Percentiles rank a stretch among this genome's conserved stretches.
Conservation (phyloP, 2,888 invertebrate genomes). For the Ernsta delagoae region DNA sequence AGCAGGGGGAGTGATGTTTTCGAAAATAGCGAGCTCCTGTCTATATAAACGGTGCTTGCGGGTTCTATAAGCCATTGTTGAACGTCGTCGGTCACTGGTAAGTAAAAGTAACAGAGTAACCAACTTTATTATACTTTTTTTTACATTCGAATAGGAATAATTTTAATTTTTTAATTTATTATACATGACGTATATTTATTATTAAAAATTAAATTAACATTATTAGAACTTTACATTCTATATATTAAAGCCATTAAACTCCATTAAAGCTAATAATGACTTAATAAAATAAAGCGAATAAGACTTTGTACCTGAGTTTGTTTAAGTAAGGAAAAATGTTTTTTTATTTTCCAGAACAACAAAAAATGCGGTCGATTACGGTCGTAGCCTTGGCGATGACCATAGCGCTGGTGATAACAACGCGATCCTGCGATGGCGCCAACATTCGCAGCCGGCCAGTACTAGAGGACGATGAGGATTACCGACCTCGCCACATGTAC, state of each 20-base stretch:
- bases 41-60: slow-evolving; percentile 63
- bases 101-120: slow-evolving; percentile 21
- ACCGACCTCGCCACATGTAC: slow-evolving; percentile 62
- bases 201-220: no score
- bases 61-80: slow-evolving; percentile 53
- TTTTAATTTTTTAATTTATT: no score
- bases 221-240: no score
- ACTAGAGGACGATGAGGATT: slow-evolving; percentile 72
- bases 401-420: slow-evolving; percentile 53
- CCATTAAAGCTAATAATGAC: no score
- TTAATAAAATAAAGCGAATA: no score
- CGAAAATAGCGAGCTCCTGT: slow-evolving; percentile 46
- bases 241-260: no score
- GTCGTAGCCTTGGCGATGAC: slow-evolving; percentile 57
- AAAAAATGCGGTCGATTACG: slow-evolving; percentile 59
- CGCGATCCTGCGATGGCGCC: slow-evolving; percentile 61
- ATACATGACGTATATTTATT: no score
- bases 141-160: no score
- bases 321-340: background rate
- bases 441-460: slow-evolving; percentile 53
- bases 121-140: background rate
- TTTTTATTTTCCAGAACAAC: background rate
- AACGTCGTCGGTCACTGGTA: slow-evolving; percentile 41
- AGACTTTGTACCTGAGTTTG: no score
- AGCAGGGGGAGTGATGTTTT: slow-evolving; percentile 72